phyloP scores from a whole-genome alignment of 2,113 vertebrate genomes.

The Platichthys flesus region DNA sequence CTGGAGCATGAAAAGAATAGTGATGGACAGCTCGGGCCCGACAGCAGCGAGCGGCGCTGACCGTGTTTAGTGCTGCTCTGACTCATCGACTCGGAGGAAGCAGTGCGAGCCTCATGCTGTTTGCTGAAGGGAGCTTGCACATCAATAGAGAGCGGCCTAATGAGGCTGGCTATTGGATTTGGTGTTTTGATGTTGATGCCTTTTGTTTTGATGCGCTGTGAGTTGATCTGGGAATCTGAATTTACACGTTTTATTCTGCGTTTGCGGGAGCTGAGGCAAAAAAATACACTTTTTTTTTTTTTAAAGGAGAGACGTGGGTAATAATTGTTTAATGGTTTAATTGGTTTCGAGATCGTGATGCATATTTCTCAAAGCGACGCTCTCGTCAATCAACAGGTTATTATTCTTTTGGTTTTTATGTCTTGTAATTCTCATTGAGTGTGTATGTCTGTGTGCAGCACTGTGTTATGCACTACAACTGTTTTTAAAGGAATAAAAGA shows the following conservation, averaged over 20 bases:
- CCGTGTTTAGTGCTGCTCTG: constrained; percentile 48
- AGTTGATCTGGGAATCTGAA: constrained; percentile 1
- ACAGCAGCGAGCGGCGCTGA: constrained; percentile 29
- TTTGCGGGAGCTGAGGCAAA: neutral
- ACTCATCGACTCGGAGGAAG: constrained; percentile 62
- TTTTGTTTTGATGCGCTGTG: constrained; percentile 51
- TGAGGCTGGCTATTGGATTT: constrained; percentile 70
- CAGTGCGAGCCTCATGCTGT: constrained; percentile 44
- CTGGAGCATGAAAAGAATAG: constrained; percentile 48
- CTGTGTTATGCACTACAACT: neutral
- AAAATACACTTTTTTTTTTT: neutral
- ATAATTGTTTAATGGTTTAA: constrained; percentile 11
- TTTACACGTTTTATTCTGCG: constrained; percentile 19
- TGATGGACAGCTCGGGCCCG: constrained; percentile 49
- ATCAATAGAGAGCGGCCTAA: constrained; percentile 65
- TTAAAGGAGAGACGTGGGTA: neutral
- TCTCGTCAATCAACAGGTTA: neutral
- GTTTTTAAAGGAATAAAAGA: neutral
- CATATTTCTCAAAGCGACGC: neutral
- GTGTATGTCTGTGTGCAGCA: neutral
- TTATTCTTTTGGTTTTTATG: neutral
- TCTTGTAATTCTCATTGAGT: neutral
- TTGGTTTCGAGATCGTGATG: constrained; percentile 12
- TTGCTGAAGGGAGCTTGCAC: constrained; percentile 59
- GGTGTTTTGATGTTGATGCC: constrained; percentile 47